Conservation (phyloP, 2,113 vertebrate genomes). For the Cinclus mexicanus region DNA sequence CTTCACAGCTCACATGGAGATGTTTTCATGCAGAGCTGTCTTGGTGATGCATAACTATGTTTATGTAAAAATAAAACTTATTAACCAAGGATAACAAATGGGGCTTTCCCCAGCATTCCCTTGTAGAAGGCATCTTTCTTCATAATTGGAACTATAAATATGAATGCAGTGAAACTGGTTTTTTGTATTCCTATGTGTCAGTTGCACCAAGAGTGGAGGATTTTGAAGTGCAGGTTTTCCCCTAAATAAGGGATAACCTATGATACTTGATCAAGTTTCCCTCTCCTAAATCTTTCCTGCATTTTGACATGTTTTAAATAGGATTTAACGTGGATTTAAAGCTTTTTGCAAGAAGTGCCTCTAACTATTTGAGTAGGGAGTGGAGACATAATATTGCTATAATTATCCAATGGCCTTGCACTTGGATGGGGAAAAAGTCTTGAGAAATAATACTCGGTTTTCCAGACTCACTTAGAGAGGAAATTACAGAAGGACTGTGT, state of each 20-base stretch:
- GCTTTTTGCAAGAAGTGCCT: background rate
- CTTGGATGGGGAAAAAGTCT: background rate
- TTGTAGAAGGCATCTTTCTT: conserved; percentile 7
- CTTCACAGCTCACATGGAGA: background rate
- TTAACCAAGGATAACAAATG: conserved; percentile 13
- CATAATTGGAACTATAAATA: conserved; percentile 53
- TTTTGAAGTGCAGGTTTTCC: background rate
- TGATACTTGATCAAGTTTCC: background rate
- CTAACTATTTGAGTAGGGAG: background rate
- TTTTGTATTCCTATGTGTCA: background rate
- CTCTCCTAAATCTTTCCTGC: background rate
- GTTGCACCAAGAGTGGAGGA: background rate
- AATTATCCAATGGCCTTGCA: conserved; percentile 23
- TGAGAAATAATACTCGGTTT: background rate
- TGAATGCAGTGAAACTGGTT: background rate
- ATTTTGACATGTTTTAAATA: conserved; percentile 22
- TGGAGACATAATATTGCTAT: background rate
- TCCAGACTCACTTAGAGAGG: background rate
- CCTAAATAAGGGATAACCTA: background rate
- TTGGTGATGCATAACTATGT: background rate
- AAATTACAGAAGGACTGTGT: background rate
- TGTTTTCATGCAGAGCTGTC: background rate
- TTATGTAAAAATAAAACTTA: conserved; percentile 42
- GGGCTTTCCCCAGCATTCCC: background rate
- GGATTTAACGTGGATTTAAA: conserved; percentile 16